phyloP scores from a whole-genome alignment of 2,113 vertebrate species.

The Podarcis raffonei region DNA sequence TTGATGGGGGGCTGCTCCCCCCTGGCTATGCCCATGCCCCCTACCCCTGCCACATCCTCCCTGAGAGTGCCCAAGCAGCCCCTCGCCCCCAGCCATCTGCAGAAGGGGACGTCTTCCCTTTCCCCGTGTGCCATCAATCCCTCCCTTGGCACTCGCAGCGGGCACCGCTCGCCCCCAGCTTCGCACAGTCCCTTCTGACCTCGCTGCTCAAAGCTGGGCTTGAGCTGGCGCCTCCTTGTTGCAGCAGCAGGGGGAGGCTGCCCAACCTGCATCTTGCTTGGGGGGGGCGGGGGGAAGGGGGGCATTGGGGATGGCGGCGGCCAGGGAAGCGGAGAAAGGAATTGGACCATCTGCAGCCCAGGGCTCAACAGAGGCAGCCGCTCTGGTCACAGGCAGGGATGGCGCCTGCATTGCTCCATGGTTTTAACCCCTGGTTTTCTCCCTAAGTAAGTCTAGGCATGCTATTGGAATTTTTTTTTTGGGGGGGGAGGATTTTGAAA shows the following conservation, averaged over 20 bases:
- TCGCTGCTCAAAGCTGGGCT: not conserved
- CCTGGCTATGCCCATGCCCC: not conserved
- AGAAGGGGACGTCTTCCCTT: not conserved
- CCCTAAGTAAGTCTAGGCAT: not conserved
- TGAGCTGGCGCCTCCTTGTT: not conserved
- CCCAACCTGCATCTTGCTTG: not conserved
- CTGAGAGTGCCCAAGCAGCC: not conserved
- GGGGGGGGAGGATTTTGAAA: not conserved
- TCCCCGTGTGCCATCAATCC: too few species aligned
- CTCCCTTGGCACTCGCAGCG: not conserved
- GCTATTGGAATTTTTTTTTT: not conserved
- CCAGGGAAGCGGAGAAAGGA: not conserved
- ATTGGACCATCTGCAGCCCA: not conserved
- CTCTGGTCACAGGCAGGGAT: not conserved
- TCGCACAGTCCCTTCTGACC: not conserved
- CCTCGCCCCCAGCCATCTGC: not conserved
- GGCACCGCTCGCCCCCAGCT: not conserved
- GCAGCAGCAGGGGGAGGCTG: not conserved
- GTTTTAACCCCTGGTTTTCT: conserved; percentile 15
- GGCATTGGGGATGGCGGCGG: not conserved
- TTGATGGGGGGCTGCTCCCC: too few species aligned
- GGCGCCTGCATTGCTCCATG: not conserved
- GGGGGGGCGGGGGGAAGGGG: not conserved
- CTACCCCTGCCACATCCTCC: not conserved
- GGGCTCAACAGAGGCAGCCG: not conserved